Conservation (phyloP, 2,797 vertebrate genomes). For the Hirundo rustica region DNA sequence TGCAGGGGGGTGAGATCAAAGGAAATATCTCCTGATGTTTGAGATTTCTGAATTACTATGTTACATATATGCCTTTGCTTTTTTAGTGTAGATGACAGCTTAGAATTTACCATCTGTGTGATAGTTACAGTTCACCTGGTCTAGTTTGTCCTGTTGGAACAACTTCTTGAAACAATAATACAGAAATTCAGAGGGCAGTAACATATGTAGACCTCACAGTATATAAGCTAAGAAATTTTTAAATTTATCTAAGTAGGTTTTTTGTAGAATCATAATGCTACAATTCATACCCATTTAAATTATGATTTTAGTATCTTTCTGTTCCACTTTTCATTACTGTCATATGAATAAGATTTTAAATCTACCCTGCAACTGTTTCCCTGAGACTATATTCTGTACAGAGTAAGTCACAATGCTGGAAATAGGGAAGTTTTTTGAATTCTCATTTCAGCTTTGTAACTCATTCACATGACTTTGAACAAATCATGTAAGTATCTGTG, state of each 20-base stretch:
- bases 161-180: neutral
- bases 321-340: neutral
- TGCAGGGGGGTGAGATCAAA: neutral
- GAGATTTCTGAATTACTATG: neutral
- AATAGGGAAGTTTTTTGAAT: neutral
- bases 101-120: neutral
- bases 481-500: conserved; percentile 31
- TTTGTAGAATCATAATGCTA: neutral
- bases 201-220: neutral
- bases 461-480: conserved; percentile 30
- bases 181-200: neutral
- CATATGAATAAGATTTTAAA: neutral
- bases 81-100: neutral
- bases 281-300: neutral
- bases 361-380: neutral
- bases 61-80: neutral
- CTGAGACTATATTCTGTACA: neutral
- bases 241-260: neutral
- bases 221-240: neutral
- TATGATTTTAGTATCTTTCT: neutral
- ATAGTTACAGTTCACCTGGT: neutral
- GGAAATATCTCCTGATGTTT: neutral
- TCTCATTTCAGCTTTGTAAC: conserved; percentile 8
- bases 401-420: neutral
- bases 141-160: neutral